These are phyloP conservation scores for Epizoanthus stellaris DNA, from an alignment of 92 coral and sea anemone genomes.

Conservation along the genomic window DNA sequence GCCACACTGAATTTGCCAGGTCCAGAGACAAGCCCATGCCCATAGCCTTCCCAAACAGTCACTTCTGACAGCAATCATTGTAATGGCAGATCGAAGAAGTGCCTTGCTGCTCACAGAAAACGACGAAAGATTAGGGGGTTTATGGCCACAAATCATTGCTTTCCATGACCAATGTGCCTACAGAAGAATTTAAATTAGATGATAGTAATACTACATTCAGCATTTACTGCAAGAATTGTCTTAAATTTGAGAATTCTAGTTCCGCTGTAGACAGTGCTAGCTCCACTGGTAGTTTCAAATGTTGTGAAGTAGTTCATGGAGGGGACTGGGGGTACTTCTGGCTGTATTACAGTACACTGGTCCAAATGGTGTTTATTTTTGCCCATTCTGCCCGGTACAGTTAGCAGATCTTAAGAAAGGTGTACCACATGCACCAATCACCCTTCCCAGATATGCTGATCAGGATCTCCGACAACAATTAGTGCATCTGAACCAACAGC, in stretches of 20 bases:
- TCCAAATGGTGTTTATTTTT: no score
- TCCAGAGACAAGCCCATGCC: constrained; percentile 2
- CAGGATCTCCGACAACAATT: neutral
- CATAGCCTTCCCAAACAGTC: neutral
- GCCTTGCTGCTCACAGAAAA: neutral
- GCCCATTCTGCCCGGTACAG: no score
- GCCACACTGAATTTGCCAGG: constrained; percentile 1
- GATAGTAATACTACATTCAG: neutral
- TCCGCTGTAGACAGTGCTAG: neutral
- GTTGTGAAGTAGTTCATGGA: no score
- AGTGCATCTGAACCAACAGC: neutral
- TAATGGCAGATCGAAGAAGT: neutral
- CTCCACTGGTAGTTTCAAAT: neutral
- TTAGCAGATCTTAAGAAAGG: no score
- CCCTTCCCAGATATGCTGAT: neutral
- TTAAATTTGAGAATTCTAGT: neutral
- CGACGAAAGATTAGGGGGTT: neutral
- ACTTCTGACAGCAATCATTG: neutral
- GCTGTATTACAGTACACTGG: no score
- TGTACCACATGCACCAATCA: no score
- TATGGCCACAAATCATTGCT: neutral
- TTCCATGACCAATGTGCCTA: no score
- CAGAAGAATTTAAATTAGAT: neutral
- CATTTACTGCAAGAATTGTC: no score
- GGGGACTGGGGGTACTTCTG: neutral